A percentile compares a stretch with the other conserved stretches of the same genome.
These are phyloP conservation scores for Naja naja DNA, from an alignment of 2,113 vertebrate species.

Conservation along the genomic window DNA sequence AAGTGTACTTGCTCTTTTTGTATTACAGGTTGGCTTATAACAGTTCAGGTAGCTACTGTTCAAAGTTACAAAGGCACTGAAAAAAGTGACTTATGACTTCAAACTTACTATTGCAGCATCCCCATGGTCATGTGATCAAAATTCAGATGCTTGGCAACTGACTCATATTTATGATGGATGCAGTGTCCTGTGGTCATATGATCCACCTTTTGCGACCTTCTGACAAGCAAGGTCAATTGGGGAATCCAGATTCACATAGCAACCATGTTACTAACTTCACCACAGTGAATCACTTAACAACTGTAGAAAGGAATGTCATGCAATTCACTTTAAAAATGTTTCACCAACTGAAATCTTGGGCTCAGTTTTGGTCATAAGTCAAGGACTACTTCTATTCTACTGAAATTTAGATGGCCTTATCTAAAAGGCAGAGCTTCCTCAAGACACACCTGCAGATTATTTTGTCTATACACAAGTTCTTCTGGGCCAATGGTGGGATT, in stretches of 20 bases:
- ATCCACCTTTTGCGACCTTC: not conserved
- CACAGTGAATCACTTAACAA: not conserved
- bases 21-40: not conserved
- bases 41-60: not conserved
- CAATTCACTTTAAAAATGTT: not conserved
- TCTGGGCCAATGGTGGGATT: not conserved
- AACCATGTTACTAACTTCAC: not conserved
- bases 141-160: not conserved
- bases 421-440: not conserved
- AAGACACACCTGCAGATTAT: not conserved
- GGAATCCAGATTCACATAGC: not conserved
- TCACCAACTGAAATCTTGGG: not conserved
- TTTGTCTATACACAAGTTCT: not conserved
- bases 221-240: not conserved
- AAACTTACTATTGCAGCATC: not conserved
- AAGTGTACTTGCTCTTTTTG: not conserved
- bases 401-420: not conserved
- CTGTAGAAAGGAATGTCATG: not conserved
- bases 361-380: not conserved
- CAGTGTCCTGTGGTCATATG: not conserved
- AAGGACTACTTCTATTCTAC: not conserved
- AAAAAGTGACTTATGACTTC: not conserved
- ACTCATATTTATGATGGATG: not conserved
- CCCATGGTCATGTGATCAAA: not conserved
- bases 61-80: not conserved